Conservation (phyloP, 2,113 vertebrate species). For the Gobiocypris rarus region DNA sequence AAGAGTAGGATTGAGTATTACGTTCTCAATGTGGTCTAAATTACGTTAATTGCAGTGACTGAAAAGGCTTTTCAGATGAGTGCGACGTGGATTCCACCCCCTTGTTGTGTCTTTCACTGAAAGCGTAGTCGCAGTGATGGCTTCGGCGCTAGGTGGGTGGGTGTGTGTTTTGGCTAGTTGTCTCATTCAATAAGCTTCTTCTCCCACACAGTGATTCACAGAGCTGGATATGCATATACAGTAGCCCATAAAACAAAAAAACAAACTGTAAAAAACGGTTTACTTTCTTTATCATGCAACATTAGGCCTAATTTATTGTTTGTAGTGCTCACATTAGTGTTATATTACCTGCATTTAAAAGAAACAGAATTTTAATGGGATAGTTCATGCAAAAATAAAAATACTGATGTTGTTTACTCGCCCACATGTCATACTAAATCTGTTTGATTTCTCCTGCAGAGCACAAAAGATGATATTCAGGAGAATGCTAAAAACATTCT, state of each 20-base stretch:
- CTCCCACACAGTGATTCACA: constrained; percentile 49
- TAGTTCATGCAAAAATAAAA: neutral
- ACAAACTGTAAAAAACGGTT: neutral
- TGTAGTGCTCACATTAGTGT: constrained; percentile 4
- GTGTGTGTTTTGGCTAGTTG: constrained; percentile 54
- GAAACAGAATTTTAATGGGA: neutral
- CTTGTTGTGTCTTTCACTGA: constrained; percentile 41
- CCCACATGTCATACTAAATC: neutral
- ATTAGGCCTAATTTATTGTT: constrained; percentile 9
- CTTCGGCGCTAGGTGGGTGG: constrained; percentile 20
- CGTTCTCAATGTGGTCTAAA: neutral
- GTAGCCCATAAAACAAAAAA: constrained; percentile 16
- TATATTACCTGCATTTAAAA: constrained; percentile 1
- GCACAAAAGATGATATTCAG: neutral
- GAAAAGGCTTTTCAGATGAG: constrained; percentile 14
- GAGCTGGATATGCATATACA: neutral
- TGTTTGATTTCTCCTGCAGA: neutral
- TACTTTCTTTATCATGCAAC: neutral
- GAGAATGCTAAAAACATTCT: too few species aligned
- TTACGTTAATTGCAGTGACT: constrained; percentile 4
- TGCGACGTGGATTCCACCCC: neutral
- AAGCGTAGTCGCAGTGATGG: constrained; percentile 8
- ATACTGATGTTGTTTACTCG: neutral
- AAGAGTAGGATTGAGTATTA: neutral
- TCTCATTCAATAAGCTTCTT: constrained; percentile 50